Base-by-base conservation (phyloP, 2,113 vertebrate species). In the Aspiorhynchus laticeps region DNA sequence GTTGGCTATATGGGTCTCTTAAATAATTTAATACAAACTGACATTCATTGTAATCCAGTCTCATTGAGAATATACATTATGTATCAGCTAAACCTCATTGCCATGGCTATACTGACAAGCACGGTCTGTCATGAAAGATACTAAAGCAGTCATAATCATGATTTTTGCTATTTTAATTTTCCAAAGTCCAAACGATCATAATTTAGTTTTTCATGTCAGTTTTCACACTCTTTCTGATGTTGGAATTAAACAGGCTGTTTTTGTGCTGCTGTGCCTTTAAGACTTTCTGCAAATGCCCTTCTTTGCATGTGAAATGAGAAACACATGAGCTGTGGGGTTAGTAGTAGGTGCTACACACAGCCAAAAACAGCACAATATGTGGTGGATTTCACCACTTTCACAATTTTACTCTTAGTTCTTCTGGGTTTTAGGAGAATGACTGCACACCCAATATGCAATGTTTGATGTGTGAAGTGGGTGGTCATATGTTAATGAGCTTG, bases 1-100 rank as follows among this genome's bases (percentile, higher is more conserved):
- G 10, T n/a, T 74, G 24, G 21, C 6, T 38, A 36, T 24, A 36
- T 61, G 53, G 21, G 26, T 31, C 46, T 80, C 48, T 63, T 63
- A 41, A 26, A 80, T 26, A 63, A 80, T 61, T 80, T 26, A 15
- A 14, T 61, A 61, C 78, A 80, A 80, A 36, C 31, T 14, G 31
- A 80, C 77, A 80, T 79, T 79, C 51, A 36, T 59, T 61, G 33
- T 41, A 53, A 80, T 80, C 2, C 26, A 31, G 75, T 79, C 31
- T 59, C 28, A 36, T 26, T 59, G 31, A 80, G 9, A 80, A 61
- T 38, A 71, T 36, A 38, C 33, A 38, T 73, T 24, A 61, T 80
- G 11, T 38, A n/a, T 80, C 7, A 79, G 48, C 48, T 14, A 80
- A 80, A 31, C 17, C 76, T 33, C 28, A 33, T 21, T 24, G 48